phyloP scores from a whole-genome alignment of 2,797 vertebrate species.

The Diplodus puntazzo region DNA sequence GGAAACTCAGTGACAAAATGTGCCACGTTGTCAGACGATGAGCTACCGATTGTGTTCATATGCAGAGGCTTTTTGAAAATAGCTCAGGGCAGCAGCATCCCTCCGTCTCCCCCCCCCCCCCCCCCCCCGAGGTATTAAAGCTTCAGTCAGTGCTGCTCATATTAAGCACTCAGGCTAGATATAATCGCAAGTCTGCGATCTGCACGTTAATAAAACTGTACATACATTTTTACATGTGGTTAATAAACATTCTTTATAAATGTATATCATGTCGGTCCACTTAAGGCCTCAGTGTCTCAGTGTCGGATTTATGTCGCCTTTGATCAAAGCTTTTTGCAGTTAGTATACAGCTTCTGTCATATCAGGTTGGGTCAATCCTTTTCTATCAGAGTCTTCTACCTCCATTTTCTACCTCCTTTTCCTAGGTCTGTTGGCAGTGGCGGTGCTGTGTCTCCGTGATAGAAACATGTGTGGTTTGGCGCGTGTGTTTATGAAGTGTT shows the following conservation, averaged over 20 bases:
- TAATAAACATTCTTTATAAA: constrained; percentile 51
- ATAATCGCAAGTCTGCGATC: constrained; percentile 34
- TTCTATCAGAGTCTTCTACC: neutral
- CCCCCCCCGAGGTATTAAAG: constrained; percentile 54
- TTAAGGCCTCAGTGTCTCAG: constrained; percentile 19
- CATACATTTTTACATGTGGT: constrained; percentile 58
- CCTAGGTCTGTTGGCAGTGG: constrained; percentile 27
- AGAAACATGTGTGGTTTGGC: constrained; percentile 2
- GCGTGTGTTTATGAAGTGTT: constrained; percentile 27
- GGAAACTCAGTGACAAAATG: neutral
- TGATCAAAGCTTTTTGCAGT: constrained; percentile 29
- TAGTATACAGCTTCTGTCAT: constrained; percentile 30
- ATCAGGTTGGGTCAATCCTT: constrained; percentile 23
- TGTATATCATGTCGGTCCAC: constrained; percentile 36
- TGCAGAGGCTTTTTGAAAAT: constrained; percentile 10
- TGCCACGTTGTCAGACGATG: constrained; percentile 8
- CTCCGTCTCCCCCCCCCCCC: constrained; percentile 4
- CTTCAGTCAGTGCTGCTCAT: constrained; percentile 46
- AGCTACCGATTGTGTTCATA: neutral
- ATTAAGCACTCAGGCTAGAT: constrained; percentile 37
- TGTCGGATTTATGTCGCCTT: constrained; percentile 22
- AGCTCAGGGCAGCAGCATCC: constrained; percentile 32
- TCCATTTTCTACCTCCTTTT: constrained; percentile 13
- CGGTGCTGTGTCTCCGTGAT: constrained; percentile 29
- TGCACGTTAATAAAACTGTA: constrained; percentile 58